Conservation (phyloP, 2,888 invertebrate genomes). For the Athalia circularis region DNA sequence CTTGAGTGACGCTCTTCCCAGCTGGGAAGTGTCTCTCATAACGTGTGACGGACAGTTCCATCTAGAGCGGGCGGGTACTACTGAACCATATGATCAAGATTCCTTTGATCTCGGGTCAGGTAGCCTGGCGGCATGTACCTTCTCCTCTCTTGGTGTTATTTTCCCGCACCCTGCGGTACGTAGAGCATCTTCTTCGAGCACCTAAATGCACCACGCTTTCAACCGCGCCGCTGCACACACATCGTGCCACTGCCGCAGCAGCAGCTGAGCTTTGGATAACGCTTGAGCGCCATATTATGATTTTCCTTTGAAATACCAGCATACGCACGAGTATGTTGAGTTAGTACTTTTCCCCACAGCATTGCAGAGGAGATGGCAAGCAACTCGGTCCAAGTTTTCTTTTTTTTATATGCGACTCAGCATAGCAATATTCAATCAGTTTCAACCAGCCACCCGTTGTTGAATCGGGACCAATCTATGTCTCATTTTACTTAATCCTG, state of each 20-base stretch:
- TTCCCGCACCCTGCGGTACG: neutral
- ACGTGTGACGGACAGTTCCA: conserved; percentile 40
- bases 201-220: conserved; percentile 19
- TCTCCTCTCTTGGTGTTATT: conserved; percentile 25
- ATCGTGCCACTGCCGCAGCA: no score
- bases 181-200: conserved; percentile 11
- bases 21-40: conserved; percentile 38
- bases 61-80: conserved; percentile 15
- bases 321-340: neutral
- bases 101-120: conserved; percentile 43
- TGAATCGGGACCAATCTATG: no score
- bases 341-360: neutral
- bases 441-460: no score
- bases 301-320: conserved; percentile 35
- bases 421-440: no score
- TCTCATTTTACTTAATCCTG: no score
- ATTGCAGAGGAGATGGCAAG: neutral
- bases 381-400: no score
- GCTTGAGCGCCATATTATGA: neutral
- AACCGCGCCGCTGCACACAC: neutral
- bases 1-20: conserved; percentile 25
- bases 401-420: no score
- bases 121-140: conserved; percentile 17
- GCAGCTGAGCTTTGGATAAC: conserved; percentile 19
- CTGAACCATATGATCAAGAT: conserved; percentile 42